phyloP scores from a whole-genome alignment of 2,113 vertebrate species.

The Salvelinus sp. region DNA sequence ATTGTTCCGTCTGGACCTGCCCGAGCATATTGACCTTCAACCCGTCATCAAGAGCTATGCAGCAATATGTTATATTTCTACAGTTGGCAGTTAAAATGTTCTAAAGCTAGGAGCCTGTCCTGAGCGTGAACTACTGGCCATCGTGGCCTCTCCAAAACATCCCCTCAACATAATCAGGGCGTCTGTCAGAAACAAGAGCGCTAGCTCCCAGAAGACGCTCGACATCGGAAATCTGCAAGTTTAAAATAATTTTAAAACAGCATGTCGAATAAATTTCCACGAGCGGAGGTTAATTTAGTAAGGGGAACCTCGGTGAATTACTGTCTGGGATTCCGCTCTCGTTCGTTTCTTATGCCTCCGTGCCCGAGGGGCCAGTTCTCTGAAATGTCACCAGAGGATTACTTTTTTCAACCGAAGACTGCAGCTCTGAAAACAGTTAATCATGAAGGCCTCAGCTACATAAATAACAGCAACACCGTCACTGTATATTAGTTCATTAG shows the following conservation, averaged over 20 bases:
- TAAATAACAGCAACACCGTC: constrained; percentile 64
- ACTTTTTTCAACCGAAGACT: constrained; percentile 41
- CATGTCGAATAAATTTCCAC: constrained; percentile 74
- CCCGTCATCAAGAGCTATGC: constrained; percentile 38
- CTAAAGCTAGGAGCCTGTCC: constrained; percentile 32
- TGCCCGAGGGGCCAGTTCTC: constrained; percentile 72
- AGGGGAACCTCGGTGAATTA: constrained; percentile 69
- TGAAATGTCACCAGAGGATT: constrained; percentile 75
- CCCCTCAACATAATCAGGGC: constrained; percentile 13
- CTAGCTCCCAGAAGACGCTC: constrained; percentile 1
- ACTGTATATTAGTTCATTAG: constrained; percentile 45
- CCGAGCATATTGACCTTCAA: constrained; percentile 54
- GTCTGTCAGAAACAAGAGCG: neutral
- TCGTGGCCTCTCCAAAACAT: constrained; percentile 57
- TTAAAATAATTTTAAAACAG: constrained; percentile 78
- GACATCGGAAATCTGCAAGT: constrained; percentile 58
- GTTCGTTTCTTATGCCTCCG: constrained; percentile 54
- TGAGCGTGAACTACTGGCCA: constrained; percentile 58
- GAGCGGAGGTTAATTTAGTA: constrained; percentile 78
- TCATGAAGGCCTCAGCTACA: constrained; percentile 65
- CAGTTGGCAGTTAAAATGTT: constrained; percentile 59
- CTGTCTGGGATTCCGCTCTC: constrained; percentile 67
- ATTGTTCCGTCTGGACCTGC: constrained; percentile 58
- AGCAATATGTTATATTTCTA: constrained; percentile 57
- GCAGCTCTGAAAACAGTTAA: constrained; percentile 63